phyloP scores from a whole-genome alignment of 2,797 vertebrate genomes.

The Cygnus olor region DNA sequence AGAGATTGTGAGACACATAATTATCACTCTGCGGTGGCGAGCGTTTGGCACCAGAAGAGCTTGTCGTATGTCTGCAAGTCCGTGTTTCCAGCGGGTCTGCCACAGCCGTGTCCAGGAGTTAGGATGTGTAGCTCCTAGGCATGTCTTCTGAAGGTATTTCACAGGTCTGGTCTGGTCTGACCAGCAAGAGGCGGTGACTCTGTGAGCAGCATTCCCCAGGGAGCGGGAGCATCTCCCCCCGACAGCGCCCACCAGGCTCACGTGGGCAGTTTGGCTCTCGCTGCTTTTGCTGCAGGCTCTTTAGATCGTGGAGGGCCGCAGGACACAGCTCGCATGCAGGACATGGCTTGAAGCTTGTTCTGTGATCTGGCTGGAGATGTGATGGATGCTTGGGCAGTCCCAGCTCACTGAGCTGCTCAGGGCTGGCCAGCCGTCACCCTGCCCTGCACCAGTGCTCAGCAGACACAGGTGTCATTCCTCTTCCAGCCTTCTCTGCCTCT shows the following conservation, averaged over 20 bases:
- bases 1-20: background rate
- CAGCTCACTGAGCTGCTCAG: background rate
- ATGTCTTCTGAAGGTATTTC: background rate
- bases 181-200: background rate
- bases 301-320: background rate
- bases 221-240: background rate
- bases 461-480: background rate
- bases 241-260: rapidly evolving
- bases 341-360: background rate
- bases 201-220: background rate
- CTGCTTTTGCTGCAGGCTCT: background rate
- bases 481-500: background rate
- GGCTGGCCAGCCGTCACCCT: background rate
- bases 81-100: background rate
- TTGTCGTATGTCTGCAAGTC: background rate
- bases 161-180: background rate
- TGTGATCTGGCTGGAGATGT: background rate
- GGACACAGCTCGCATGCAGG: background rate
- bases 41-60: background rate
- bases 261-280: rapidly evolving
- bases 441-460: rapidly evolving
- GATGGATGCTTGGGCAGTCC: background rate
- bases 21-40: background rate
- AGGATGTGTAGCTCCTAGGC: background rate
- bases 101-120: rapidly evolving